Evolutionary conservation across 53 echinoderm and acorn worm genomes (phyloP), one percentile per base, ranked within the genome.

Genomic region (Hippasteria phrygiana): DNA sequence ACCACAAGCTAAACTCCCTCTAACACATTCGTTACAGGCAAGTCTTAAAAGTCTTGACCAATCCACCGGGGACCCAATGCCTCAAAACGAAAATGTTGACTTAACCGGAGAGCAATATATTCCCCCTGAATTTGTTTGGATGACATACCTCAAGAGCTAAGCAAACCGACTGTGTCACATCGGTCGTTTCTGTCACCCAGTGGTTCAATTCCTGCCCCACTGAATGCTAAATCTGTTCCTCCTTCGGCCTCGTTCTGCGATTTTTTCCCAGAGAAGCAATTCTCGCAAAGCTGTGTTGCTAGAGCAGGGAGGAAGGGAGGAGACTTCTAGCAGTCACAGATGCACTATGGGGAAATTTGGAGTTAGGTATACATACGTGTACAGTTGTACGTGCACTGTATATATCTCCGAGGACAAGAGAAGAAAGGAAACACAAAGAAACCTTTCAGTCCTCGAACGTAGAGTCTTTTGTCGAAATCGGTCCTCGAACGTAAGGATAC

Each of bases 51-150:
- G 65, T 63, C 65, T 64, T 63, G 41, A 17, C 63, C 64, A 37
- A 22, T 38, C 36, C 78, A 17, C 6, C 35, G n/a, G 78, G 78
- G 78, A 39, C 31, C 73, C 73, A 62, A 31, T 8, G 32, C 42
- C 38, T 26, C 27, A 6, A 83, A 85, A 51, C 16, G 36, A 69
- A 37, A 70, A 69, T 85, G 85, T 85, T 85, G 85, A 85, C 71
- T 48, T 85, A 85, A 24, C 70, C 47, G 56, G 24, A 50, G 51
- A 70, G 70, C 70, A 85, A 85, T 69, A 36, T 13, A 71, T 47
- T 85, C 85, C 70, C 85, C 33, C 32, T 51, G 70, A 85, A 50
- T 71, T 85, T 85, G 53, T 85, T 71, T 85, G 70, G 85, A 70
- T 71, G 85, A 85, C 70, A 37, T 37, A 27, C 36, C 53, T 70